Percentiles rank a stretch among this genome's conserved stretches.
Evolutionary conservation across 2,797 vertebrate genomes (phyloP).

Genomic region (Notolabrus celidotus): DNA sequence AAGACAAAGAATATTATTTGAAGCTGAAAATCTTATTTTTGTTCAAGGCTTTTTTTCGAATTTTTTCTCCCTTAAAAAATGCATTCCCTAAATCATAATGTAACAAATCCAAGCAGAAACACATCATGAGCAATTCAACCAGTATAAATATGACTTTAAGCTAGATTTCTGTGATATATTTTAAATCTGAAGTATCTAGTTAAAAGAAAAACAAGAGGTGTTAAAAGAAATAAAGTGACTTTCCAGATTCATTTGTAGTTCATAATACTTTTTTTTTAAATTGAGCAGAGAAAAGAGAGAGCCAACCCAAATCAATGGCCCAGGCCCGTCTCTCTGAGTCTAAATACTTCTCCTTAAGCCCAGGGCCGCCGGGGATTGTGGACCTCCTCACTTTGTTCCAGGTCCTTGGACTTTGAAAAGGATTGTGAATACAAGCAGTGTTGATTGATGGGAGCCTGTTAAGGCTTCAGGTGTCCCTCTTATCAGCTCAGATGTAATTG

Average conservation of each 20-base stretch:
- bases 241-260: conserved; percentile 20
- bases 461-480: conserved; percentile 68
- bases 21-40: neutral
- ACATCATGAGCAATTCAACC: neutral
- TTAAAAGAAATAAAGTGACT: neutral
- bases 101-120: neutral
- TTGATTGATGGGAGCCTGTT: conserved; percentile 68
- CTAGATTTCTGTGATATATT: neutral
- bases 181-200: no score
- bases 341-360: conserved; percentile 45
- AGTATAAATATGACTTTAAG: neutral
- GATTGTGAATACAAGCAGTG: conserved; percentile 51
- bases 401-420: conserved; percentile 61
- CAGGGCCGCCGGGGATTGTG: conserved; percentile 36
- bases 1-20: neutral
- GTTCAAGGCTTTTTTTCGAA: no score
- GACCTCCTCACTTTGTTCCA: conserved; percentile 65
- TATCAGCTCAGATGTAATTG: conserved; percentile 81
- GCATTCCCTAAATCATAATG: neutral
- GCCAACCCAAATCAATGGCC: conserved; percentile 53
- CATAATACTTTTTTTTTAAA: neutral
- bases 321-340: conserved; percentile 58
- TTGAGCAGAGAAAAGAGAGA: conserved; percentile 12
- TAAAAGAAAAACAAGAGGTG: neutral
- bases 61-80: no score